These are phyloP conservation scores for Scaptomyza polygonia DNA, from an alignment of 2,888 invertebrate species.

Conservation along the genomic window DNA sequence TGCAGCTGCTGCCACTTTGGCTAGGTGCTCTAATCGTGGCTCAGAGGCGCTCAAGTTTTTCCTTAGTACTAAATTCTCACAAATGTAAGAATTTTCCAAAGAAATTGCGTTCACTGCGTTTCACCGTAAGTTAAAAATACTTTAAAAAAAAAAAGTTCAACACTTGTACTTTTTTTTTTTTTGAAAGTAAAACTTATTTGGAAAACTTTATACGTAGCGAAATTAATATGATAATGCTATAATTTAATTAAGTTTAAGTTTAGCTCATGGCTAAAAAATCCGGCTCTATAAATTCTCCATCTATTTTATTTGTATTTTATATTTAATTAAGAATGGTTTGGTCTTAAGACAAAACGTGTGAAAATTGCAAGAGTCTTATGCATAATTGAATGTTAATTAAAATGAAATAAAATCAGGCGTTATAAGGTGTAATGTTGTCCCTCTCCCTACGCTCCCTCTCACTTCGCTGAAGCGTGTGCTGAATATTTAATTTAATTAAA, in stretches of 20 bases:
- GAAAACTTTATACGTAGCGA: too few relatives aligned
- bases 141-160: not conserved
- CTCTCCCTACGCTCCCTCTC: slow-evolving; percentile 1
- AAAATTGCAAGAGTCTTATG: slow-evolving; percentile 47
- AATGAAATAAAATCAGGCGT: slow-evolving; percentile 49
- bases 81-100: slow-evolving; percentile 3
- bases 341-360: slow-evolving; percentile 42
- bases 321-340: slow-evolving; percentile 15
- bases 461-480: slow-evolving; percentile 60
- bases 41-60: slow-evolving; percentile 37
- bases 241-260: not conserved
- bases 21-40: slow-evolving; percentile 67
- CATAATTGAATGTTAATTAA: slow-evolving; percentile 63
- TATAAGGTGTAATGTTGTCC: slow-evolving; percentile 35
- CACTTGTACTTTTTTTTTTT: not conserved
- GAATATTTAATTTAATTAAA: slow-evolving; percentile 79
- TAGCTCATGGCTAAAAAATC: too few relatives aligned
- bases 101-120: slow-evolving; percentile 5
- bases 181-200: not conserved
- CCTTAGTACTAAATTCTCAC: not conserved
- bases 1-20: slow-evolving; percentile 33
- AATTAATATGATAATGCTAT: not conserved
- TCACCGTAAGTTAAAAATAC: not conserved
- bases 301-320: not conserved
- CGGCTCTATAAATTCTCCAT: not conserved